phyloP scores from a whole-genome alignment of 2,888 invertebrate species.

The Mythimna pallens region DNA sequence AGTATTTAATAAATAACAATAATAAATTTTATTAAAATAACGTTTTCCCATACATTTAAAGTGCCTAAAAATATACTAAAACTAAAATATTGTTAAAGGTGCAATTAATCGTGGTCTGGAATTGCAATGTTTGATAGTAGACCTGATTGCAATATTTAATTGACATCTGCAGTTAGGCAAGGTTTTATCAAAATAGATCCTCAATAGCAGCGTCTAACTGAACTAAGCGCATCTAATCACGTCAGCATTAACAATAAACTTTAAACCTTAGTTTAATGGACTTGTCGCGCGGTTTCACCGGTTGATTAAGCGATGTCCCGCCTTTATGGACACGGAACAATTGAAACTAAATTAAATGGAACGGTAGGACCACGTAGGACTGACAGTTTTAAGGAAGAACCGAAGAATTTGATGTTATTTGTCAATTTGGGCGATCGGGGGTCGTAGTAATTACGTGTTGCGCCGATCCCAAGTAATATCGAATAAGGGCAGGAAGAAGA shows the following conservation, averaged over 20 bases:
- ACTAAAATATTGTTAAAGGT: too few relatives aligned
- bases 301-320: constrained; percentile 57
- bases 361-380: constrained; percentile 31
- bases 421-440: constrained; percentile 29
- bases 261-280: constrained; percentile 62
- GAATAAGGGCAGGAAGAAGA: too few relatives aligned
- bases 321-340: constrained; percentile 51
- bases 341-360: constrained; percentile 57
- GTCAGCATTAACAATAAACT: constrained; percentile 56
- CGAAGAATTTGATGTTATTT: constrained; percentile 40
- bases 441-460: neutral
- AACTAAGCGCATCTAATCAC: constrained; percentile 50
- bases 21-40: too few relatives aligned
- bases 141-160: too few relatives aligned
- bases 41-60: too few relatives aligned
- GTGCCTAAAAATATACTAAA: too few relatives aligned
- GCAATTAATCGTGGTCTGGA: too few relatives aligned
- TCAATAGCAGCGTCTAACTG: constrained; percentile 19
- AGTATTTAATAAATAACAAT: too few relatives aligned
- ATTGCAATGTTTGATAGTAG: too few relatives aligned
- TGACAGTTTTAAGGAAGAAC: constrained; percentile 23
- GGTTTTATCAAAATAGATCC: constrained; percentile 3
- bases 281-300: constrained; percentile 40
- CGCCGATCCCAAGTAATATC: too few relatives aligned
- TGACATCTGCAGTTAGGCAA: too few relatives aligned